Conservation (phyloP, 2,888 invertebrate species). For the Synanthedon andrenaeformis region DNA sequence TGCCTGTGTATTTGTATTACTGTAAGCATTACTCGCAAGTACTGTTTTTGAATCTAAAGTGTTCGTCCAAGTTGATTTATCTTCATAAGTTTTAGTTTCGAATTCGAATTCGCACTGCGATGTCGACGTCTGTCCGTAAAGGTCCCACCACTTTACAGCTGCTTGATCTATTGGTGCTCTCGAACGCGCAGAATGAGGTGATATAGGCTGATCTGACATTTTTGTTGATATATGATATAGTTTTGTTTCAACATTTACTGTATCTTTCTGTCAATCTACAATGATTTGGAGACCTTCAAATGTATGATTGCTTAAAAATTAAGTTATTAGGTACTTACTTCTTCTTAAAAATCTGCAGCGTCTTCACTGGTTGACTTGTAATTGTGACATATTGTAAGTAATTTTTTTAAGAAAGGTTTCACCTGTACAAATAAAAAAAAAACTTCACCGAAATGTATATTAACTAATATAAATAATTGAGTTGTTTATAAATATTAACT, state of each 20-base stretch:
- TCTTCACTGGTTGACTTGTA: too few species aligned
- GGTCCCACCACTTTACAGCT: conserved; percentile 44
- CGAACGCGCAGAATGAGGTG: conserved; percentile 40
- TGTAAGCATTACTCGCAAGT: conserved; percentile 19
- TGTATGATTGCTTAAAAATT: too few species aligned
- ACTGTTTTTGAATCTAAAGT: conserved; percentile 17
- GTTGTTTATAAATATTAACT: too few species aligned
- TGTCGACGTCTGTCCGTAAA: conserved; percentile 16
- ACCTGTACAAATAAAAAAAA: too few species aligned
- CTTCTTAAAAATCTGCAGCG: too few species aligned
- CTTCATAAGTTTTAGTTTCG: conserved; percentile 12
- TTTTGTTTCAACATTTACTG: too few species aligned
- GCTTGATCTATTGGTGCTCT: conserved; percentile 44
- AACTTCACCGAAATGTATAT: too few species aligned
- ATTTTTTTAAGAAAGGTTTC: too few species aligned
- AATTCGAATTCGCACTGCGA: conserved; percentile 6
- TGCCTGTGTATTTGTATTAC: conserved; percentile 13
- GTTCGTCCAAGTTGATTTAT: conserved; percentile 27
- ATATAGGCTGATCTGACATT: conserved; percentile 29
- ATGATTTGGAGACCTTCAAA: not conserved
- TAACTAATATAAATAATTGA: too few species aligned
- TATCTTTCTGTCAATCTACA: not conserved
- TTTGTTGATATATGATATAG: not conserved
- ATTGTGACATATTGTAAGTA: too few species aligned
- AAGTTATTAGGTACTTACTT: too few species aligned